A percentile compares a stretch with the other conserved stretches of the same genome.
phyloP scores from a whole-genome alignment of 2,888 invertebrate genomes.

The Rhogogaster chlorosoma region DNA sequence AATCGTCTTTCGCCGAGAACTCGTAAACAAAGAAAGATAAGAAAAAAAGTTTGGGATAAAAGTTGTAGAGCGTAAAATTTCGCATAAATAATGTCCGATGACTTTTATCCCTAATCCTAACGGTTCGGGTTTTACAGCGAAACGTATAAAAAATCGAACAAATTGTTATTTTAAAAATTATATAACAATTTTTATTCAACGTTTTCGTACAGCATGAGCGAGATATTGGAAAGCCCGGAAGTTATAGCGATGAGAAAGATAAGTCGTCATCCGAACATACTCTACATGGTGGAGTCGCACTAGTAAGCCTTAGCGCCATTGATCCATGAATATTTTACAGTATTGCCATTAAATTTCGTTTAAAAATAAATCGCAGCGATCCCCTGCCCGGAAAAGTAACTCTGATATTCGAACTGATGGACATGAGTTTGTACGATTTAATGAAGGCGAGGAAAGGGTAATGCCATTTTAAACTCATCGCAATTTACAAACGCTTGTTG shows the following conservation, averaged over 20 bases:
- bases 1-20: no score
- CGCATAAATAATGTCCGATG: no score
- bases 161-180: no score
- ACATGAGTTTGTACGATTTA: conserved; percentile 85
- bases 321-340: neutral
- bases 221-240: conserved; percentile 80
- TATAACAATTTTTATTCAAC: conserved; percentile 57
- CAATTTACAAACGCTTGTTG: neutral
- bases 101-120: no score
- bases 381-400: conserved; percentile 81
- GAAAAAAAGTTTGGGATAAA: no score
- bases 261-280: conserved; percentile 82
- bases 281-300: conserved; percentile 82
- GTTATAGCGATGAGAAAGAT: conserved; percentile 82
- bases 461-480: neutral
- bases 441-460: conserved; percentile 80
- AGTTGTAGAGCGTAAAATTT: no score
- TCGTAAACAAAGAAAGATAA: no score
- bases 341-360: neutral
- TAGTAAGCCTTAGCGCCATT: conserved; percentile 80
- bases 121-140: no score
- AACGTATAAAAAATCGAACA: neutral
- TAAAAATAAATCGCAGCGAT: no score
- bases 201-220: conserved; percentile 73
- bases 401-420: conserved; percentile 85